A percentile compares a stretch with the other conserved stretches of the same genome.
Conservation (phyloP, 2,113 vertebrate species). For the Gyps fulvus region DNA sequence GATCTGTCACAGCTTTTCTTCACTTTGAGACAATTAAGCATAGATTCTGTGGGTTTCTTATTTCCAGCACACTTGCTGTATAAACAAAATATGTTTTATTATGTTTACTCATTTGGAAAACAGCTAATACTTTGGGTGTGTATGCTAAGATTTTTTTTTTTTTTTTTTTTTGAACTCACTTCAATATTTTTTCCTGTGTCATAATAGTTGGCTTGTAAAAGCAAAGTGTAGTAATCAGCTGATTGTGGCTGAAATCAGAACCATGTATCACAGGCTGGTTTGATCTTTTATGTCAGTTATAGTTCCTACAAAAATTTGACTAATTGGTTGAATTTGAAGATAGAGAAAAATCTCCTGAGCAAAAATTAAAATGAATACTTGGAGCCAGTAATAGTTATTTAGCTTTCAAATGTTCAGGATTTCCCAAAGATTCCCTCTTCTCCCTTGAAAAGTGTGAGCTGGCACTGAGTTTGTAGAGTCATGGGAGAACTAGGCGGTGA, state of each 20-base stretch:
- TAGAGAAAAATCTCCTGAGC: background rate
- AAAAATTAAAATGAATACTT: background rate
- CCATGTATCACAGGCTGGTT: background rate
- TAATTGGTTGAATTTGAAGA: background rate
- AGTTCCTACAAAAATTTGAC: background rate
- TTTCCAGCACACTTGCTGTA: background rate
- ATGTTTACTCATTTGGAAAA: slow-evolving; percentile 39
- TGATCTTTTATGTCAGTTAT: background rate
- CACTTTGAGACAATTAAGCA: background rate
- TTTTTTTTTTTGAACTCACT: background rate
- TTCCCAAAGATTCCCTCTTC: background rate
- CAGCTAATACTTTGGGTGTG: background rate
- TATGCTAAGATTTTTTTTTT: background rate
- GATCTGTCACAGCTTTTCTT: background rate
- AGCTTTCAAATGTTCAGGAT: background rate
- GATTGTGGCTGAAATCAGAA: slow-evolving; percentile 32
- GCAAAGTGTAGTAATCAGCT: background rate
- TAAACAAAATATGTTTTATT: slow-evolving; percentile 1
- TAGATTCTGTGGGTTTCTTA: background rate
- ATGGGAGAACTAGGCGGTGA: background rate
- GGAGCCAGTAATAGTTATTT: background rate
- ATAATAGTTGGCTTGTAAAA: slow-evolving; percentile 4
- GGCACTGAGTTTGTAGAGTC: background rate
- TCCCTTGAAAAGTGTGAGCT: background rate
- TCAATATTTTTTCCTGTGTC: slow-evolving; percentile 24